Base-by-base conservation (phyloP, 2,113 vertebrate species). In the Agelaius phoeniceus region DNA sequence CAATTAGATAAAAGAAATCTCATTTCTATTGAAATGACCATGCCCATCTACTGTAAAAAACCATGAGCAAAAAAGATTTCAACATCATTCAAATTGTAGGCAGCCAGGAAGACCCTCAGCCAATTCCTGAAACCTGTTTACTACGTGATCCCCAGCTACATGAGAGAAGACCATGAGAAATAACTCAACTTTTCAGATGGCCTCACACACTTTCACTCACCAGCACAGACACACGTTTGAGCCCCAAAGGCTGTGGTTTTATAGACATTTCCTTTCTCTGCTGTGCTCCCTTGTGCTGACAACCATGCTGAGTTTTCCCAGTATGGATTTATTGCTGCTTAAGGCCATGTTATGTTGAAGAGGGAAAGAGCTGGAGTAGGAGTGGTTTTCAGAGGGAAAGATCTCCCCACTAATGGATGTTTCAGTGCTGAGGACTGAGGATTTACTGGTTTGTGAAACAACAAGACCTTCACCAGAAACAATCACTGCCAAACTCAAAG, bases 41-140 rank as follows among this genome's bases (percentile, higher is more conserved):
- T 43, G 33, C 20, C 11, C 19, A 24, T 15, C 33, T 69, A 49
- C 71, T 8, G 8, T 72, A 87, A 92, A 87, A 89, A 90, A 33
- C 28, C 61, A 67, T 0, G 2, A 67, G 55, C 52, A 85, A 23
- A 73, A 31, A 52, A 55, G 27, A n/a, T 18, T 83, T 65, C 31
- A 48, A 12, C 17, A 12, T 43, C 27, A 43, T 49, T 78, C 37
- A 65, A 72, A 83, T 7, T 0, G 0, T 2, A 67, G 46, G n/a
- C 79, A 81, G 76, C 23, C 65, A 55, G 63, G 41, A 87, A 73
- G 62, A 83, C 18, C 23, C 28, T 57, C 21, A 31, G 11, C 5
- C 41, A 68, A 0, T 13, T 58, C 44, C 57, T 54, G 33, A 78
- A 37, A 79, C 16, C 52, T 37, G n/a, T 67, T 69, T n/a, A 31